phyloP scores from a whole-genome alignment of 1,140 invertebrate species.

The Palaemon carinicauda region DNA sequence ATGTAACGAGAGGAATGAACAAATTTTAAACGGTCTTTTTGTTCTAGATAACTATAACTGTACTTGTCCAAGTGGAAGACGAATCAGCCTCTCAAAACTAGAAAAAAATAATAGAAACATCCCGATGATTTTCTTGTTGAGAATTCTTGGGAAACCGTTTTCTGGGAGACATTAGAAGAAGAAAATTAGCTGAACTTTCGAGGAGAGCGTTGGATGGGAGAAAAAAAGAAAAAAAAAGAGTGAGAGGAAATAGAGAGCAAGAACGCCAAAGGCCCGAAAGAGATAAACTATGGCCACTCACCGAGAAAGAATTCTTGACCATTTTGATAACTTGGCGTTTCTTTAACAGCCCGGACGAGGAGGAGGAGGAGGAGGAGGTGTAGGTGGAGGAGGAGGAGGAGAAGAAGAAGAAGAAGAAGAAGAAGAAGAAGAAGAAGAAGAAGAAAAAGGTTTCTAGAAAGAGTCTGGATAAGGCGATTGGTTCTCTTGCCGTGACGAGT shows the following conservation, averaged over 20 bases:
- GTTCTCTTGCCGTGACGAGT: neutral
- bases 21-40: too few species aligned
- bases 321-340: conserved; percentile 26
- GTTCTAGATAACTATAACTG: too few species aligned
- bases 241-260: neutral
- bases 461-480: neutral
- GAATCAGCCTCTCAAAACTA: too few species aligned
- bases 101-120: too few species aligned
- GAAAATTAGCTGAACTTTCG: neutral
- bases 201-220: neutral
- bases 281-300: neutral
- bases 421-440: neutral
- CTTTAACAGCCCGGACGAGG: neutral
- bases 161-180: neutral
- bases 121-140: too few species aligned
- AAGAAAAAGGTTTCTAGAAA: neutral
- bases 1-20: too few species aligned
- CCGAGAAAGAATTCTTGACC: neutral
- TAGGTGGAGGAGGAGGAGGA: too few species aligned
- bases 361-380: neutral
- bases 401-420: too few species aligned
- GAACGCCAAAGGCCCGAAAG: neutral
- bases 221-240: too few species aligned
- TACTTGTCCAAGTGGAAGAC: too few species aligned
- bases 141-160: too few species aligned